A percentile compares a stretch with the other conserved stretches of the same genome.
phyloP scores from a whole-genome alignment of 2,888 invertebrate genomes.

The Priocnemis perturbator region DNA sequence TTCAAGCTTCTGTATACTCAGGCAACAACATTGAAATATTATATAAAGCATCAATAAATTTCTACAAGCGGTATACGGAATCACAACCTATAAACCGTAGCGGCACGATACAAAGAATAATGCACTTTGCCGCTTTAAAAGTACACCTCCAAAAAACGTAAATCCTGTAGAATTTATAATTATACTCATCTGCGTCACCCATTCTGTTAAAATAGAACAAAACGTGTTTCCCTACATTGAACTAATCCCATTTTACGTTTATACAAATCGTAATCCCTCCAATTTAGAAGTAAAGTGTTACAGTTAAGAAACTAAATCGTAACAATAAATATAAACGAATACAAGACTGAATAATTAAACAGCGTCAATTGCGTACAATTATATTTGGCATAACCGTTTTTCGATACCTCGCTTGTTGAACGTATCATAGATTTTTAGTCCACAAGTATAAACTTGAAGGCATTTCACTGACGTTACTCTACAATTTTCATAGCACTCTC shows the following conservation, averaged over 20 bases:
- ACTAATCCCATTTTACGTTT: too few relatives aligned
- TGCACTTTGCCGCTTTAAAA: not conserved
- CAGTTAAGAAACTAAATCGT: not conserved
- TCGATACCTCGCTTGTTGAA: conserved; percentile 1
- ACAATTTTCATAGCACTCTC: conserved; percentile 5
- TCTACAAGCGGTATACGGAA: conserved; percentile 48
- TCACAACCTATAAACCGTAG: conserved; percentile 17
- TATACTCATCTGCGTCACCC: too few relatives aligned
- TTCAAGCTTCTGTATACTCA: conserved; percentile 5
- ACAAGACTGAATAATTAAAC: conserved; percentile 8
- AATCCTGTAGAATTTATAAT: too few relatives aligned
- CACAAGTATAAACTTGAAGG: not conserved
- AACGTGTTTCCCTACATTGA: too few relatives aligned
- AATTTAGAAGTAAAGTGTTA: too few relatives aligned
- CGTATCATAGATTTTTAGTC: conserved; percentile 16
- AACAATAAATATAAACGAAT: conserved; percentile 5
- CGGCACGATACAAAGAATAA: not conserved
- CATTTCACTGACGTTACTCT: conserved; percentile 13
- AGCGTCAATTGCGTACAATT: not conserved
- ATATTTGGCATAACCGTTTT: conserved; percentile 10
- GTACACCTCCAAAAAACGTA: not conserved
- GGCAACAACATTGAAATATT: conserved; percentile 4
- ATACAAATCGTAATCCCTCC: too few relatives aligned
- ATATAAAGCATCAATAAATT: conserved; percentile 17
- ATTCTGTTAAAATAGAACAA: too few relatives aligned